These are phyloP conservation scores for Cryptotis parvus DNA, from an alignment of 2,113 vertebrate genomes.

Conservation along the genomic window DNA sequence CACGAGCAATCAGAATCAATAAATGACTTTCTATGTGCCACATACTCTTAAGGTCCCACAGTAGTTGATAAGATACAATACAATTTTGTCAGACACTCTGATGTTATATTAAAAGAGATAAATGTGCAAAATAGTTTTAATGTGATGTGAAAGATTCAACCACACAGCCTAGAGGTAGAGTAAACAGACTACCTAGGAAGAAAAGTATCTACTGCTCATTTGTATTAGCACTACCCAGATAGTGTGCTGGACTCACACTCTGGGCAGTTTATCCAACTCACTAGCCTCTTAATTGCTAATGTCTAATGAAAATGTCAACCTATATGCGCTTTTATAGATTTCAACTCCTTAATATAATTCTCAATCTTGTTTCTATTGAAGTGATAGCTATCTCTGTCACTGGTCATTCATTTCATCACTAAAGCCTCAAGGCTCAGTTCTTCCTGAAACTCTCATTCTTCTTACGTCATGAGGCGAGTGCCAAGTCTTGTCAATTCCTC, in stretches of 20 bases:
- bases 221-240: not conserved
- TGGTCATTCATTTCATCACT: not conserved
- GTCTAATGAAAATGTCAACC: slow-evolving; percentile 47
- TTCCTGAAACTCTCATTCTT: not conserved
- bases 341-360: slow-evolving; percentile 34
- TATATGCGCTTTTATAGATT: slow-evolving; percentile 8
- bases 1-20: not conserved
- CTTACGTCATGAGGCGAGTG: not conserved
- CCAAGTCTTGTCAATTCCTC: slow-evolving; percentile 37
- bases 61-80: not conserved
- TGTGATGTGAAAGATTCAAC: not conserved
- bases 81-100: not conserved
- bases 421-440: not conserved
- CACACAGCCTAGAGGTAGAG: not conserved
- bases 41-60: not conserved
- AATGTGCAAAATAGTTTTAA: slow-evolving; percentile 20
- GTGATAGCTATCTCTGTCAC: slow-evolving; percentile 13
- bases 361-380: not conserved
- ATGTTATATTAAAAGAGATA: not conserved
- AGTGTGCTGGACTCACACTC: slow-evolving; percentile 18
- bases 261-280: slow-evolving; percentile 14
- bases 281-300: not conserved
- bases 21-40: not conserved
- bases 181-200: slow-evolving; percentile 27
- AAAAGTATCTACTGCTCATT: slow-evolving; percentile 54